Conservation (phyloP, 2,888 invertebrate genomes). For the Cataglyphis cursor region DNA sequence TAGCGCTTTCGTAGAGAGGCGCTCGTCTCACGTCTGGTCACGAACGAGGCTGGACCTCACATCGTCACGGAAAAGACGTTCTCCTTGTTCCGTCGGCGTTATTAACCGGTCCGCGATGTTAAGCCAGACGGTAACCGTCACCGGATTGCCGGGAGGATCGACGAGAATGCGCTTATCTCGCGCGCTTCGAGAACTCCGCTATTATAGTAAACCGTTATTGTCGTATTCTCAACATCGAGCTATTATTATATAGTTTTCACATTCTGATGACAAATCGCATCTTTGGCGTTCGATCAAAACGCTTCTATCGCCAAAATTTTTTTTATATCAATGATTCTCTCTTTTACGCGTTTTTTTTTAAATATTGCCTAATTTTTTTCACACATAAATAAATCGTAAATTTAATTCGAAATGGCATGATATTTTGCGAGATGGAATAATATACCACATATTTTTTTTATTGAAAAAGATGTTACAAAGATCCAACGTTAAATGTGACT, state of each 20-base stretch:
- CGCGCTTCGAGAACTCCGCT: slow-evolving; percentile 24
- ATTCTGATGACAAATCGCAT: slow-evolving; percentile 20
- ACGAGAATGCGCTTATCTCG: slow-evolving; percentile 54
- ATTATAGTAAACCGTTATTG: slow-evolving; percentile 25
- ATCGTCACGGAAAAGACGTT: slow-evolving; percentile 74
- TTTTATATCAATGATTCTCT: not conserved
- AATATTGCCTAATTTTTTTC: not conserved
- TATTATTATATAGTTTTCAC: not conserved
- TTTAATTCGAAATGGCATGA: not conserved
- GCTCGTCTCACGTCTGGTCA: slow-evolving; percentile 75
- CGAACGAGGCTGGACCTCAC: slow-evolving; percentile 79
- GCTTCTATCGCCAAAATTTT: not conserved
- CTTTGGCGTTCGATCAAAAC: slow-evolving; percentile 1
- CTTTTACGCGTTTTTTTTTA: not conserved
- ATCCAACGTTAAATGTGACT: not conserved
- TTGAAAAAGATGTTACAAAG: not conserved
- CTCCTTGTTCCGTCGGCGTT: slow-evolving; percentile 58
- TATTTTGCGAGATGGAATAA: not conserved
- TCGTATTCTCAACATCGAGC: slow-evolving; percentile 6
- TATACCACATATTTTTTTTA: not conserved
- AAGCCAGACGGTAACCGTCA: slow-evolving; percentile 51
- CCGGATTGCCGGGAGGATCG: slow-evolving; percentile 31
- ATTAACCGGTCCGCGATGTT: slow-evolving; percentile 59
- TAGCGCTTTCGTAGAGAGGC: slow-evolving; percentile 64
- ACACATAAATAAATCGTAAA: not conserved